Conservation (phyloP, 2,113 vertebrate species). For the Daubentonia madagascariensis region DNA sequence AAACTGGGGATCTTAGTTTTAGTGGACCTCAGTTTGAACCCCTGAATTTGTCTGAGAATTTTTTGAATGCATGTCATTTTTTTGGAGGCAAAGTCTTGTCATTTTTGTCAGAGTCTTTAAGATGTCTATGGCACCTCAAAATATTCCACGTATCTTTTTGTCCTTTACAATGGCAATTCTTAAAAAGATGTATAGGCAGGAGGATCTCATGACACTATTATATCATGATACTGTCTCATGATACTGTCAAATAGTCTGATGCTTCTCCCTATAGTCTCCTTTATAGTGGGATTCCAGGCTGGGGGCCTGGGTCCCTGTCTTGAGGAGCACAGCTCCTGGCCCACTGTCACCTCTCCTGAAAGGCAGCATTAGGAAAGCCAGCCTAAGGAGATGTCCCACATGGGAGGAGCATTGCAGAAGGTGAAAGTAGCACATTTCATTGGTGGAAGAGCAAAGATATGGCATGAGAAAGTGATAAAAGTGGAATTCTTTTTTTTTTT, state of each 20-base stretch:
- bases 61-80: neutral
- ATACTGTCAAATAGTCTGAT: neutral
- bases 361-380: neutral
- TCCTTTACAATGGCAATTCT: neutral
- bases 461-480: neutral
- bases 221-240: neutral
- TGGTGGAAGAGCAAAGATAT: neutral
- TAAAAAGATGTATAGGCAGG: neutral
- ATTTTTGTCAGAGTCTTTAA: neutral
- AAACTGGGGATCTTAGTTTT: neutral
- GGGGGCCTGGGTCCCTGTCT: neutral
- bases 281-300: neutral
- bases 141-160: neutral
- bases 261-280: neutral
- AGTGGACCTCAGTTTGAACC: neutral
- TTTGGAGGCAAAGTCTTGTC: neutral
- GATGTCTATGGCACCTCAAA: neutral
- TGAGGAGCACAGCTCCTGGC: no score
- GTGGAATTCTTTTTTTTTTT: no score
- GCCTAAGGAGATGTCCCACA: neutral
- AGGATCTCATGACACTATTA: neutral
- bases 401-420: neutral
- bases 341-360: neutral
- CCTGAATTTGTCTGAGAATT: neutral
- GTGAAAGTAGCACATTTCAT: neutral